These are phyloP conservation scores for Agonum fuliginosum DNA, from an alignment of 2,888 invertebrate genomes.

Conservation along the genomic window DNA sequence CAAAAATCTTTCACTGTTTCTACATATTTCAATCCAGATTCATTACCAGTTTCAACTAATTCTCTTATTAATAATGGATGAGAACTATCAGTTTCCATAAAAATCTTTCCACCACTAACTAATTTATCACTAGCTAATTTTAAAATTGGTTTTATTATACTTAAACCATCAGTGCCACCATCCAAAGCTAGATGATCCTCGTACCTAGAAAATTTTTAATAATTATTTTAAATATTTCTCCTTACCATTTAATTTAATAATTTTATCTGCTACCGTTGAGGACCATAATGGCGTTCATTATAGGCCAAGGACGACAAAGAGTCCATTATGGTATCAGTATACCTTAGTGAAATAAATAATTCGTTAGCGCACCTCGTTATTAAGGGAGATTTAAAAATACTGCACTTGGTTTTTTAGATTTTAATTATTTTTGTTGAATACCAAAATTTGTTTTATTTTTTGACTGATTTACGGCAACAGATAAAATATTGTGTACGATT, in stretches of 20 bases:
- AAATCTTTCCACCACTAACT: conserved; percentile 73
- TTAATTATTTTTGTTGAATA: too few species aligned
- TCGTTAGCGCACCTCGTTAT: too few species aligned
- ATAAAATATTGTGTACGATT: too few species aligned
- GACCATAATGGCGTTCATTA: too few species aligned
- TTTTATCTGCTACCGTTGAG: too few species aligned
- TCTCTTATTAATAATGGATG: conserved; percentile 74
- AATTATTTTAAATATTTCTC: background rate
- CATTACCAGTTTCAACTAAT: conserved; percentile 72
- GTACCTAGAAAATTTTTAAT: conserved; percentile 73
- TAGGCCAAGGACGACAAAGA: too few species aligned
- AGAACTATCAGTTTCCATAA: conserved; percentile 76
- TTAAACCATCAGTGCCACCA: conserved; percentile 80
- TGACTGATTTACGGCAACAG: too few species aligned
- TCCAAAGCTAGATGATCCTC: conserved; percentile 80
- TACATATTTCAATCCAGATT: conserved; percentile 70
- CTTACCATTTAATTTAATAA: background rate
- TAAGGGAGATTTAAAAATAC: too few species aligned
- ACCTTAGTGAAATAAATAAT: too few species aligned
- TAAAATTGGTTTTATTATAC: conserved; percentile 76
- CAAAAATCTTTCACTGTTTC: conserved; percentile 75
- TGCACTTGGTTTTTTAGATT: too few species aligned
- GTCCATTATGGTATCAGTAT: too few species aligned
- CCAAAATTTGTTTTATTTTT: too few species aligned
- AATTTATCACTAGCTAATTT: conserved; percentile 74